Evolutionary conservation across 1,140 invertebrate species (phyloP).

Genomic region (Drosophila virilis): DNA sequence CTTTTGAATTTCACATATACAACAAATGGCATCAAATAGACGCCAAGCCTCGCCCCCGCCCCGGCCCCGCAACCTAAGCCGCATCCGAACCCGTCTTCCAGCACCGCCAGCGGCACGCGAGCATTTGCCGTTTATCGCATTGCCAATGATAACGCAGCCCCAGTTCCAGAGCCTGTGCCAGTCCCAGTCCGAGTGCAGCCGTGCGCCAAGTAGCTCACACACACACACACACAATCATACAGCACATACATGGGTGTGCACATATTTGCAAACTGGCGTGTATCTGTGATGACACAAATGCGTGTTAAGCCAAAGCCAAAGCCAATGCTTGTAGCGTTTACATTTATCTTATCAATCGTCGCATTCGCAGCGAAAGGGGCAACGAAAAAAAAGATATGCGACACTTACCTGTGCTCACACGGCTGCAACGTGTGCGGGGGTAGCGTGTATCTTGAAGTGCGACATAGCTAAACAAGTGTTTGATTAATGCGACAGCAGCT

Average conservation of each 20-base stretch:
- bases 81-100: not conserved
- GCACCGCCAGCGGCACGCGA: conserved; percentile 61
- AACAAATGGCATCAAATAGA: conserved; percentile 52
- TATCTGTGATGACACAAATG: conserved; percentile 39
- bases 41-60: not conserved
- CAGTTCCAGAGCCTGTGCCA: not conserved
- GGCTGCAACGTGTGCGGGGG: not conserved
- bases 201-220: conserved; percentile 21
- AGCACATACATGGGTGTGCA: conserved; percentile 10
- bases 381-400: not conserved
- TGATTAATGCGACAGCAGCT: conserved; percentile 42
- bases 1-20: conserved; percentile 45
- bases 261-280: conserved; percentile 22
- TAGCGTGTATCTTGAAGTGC: not conserved
- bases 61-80: not conserved
- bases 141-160: conserved; percentile 50
- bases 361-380: conserved; percentile 31
- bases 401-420: not conserved
- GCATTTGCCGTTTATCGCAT: conserved; percentile 63
- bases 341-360: conserved; percentile 44
- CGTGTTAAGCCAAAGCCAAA: conserved; percentile 34
- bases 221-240: not conserved
- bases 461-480: conserved; percentile 38
- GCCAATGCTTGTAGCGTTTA: conserved; percentile 14
- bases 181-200: conserved; percentile 5